Percentiles rank a stretch among this genome's conserved stretches.
These are phyloP conservation scores for Drosophila pectinifera DNA, from an alignment of 1,140 invertebrate genomes.

Conservation along the genomic window DNA sequence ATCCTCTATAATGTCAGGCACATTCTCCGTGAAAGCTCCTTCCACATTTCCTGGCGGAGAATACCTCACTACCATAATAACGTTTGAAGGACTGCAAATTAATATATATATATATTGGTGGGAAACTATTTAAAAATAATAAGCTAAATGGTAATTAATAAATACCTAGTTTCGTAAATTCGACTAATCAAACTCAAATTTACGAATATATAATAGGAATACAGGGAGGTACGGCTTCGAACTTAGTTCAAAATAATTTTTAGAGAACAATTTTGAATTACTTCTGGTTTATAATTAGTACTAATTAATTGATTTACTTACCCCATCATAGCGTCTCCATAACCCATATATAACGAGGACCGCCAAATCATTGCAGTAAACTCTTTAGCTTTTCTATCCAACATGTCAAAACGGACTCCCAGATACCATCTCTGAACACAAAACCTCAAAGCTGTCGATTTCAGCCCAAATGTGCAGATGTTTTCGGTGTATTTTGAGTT, in stretches of 20 bases:
- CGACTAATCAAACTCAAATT: too few species aligned
- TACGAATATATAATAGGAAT: too few species aligned
- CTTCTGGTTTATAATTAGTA: too few species aligned
- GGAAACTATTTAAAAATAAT: background rate
- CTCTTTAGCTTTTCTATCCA: background rate
- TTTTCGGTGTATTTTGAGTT: background rate
- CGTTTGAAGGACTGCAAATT: background rate
- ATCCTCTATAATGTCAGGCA: background rate
- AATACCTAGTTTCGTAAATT: too few species aligned
- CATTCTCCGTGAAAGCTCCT: background rate
- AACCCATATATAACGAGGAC: background rate
- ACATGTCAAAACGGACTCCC: background rate
- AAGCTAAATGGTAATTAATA: too few species aligned
- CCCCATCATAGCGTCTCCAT: slow-evolving; percentile 6
- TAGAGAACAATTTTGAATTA: too few species aligned
- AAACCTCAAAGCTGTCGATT: background rate
- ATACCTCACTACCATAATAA: slow-evolving; percentile 1
- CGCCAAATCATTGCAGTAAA: slow-evolving; percentile 17
- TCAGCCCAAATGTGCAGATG: background rate
- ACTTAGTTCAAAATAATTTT: too few species aligned
- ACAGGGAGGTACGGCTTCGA: too few species aligned
- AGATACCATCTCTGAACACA: background rate
- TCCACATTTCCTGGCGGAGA: background rate
- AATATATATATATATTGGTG: background rate
- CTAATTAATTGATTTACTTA: background rate